A percentile compares a stretch with the other conserved stretches of the same genome.
phyloP scores from a whole-genome alignment of 1,140 invertebrate genomes.

The Neoseiulus cucumeris region DNA sequence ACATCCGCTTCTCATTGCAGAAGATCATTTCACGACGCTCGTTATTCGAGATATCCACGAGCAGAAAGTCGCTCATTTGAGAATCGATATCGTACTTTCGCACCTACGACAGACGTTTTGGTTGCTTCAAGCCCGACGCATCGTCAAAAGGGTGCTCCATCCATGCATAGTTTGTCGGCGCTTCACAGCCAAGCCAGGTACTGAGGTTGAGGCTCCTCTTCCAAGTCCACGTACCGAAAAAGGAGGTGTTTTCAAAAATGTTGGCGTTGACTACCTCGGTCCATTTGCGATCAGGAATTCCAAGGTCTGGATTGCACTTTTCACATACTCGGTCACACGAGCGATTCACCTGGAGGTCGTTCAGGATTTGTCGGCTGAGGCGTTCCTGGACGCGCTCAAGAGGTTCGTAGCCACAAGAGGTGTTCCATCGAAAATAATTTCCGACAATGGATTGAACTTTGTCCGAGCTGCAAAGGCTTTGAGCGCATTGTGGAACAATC shows the following conservation, averaged over 20 bases:
- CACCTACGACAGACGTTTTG: slow-evolving; percentile 8
- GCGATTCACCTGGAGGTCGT: slow-evolving; percentile 29
- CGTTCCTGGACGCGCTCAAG: slow-evolving; percentile 26
- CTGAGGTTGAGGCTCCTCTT: slow-evolving; percentile 13
- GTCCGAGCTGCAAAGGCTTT: slow-evolving; percentile 13
- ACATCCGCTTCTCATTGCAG: slow-evolving; percentile 6
- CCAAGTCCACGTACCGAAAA: slow-evolving; percentile 21
- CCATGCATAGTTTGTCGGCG: not conserved
- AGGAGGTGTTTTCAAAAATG: slow-evolving; percentile 21
- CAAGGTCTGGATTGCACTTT: slow-evolving; percentile 29
- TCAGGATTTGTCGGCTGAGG: slow-evolving; percentile 24
- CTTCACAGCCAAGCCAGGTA: not conserved
- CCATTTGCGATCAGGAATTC: slow-evolving; percentile 25
- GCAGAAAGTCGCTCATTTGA: not conserved
- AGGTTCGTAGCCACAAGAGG: slow-evolving; percentile 26
- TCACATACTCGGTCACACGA: slow-evolving; percentile 28
- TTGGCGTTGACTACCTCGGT: slow-evolving; percentile 28
- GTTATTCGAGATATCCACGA: slow-evolving; percentile 2
- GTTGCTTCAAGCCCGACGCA: not conserved
- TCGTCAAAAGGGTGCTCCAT: not conserved
- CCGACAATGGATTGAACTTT: slow-evolving; percentile 17
- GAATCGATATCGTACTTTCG: not conserved
- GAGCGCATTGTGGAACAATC: not conserved
- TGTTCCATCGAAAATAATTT: slow-evolving; percentile 11
- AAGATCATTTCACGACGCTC: not conserved